Base-by-base conservation (phyloP, 2,113 vertebrate species). In the Cheirogaleus medius region DNA sequence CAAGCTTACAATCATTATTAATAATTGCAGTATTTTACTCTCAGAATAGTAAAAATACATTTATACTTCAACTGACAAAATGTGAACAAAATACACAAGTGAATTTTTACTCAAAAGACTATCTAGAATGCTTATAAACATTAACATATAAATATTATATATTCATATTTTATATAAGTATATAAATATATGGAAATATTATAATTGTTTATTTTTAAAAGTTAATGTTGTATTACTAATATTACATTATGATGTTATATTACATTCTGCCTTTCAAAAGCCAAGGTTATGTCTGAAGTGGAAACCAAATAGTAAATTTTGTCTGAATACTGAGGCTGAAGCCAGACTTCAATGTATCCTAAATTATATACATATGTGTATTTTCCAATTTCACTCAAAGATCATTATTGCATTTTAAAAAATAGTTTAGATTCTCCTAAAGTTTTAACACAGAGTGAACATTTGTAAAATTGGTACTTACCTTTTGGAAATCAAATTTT, bases 401-500 rank as follows among this genome's bases (percentile, higher is more conserved):
- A 73, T 10, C 8, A 29, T 68, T 63, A 54, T 37, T 47, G n/a
- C 2, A 20, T 58, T 80, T 71, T 80, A 1, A 44, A 37, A 60
- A 77, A 32, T 66, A 71, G 18, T 87, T 68, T 82, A 17, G 11
- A 88, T 15, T 69, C 37, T 69, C n/a, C 10, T 80, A 68, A 85
- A 85, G 76, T 56, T 89, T 58, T 81, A 92, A 92, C n/a, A 91
- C 34, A 66, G 39, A 87, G 29, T 63, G 11, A 49, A 27, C 44
- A 71, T 54, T 60, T 91, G 17, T 52, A 78, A 49, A 13, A 54
- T 34, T 54, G 34, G n/a, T 81, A 52, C 18, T 49, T 76, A 29
- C 8, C 49, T 87, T 93, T 69, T 25, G 74, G 64, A 68, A 94
- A 88, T 94, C n/a, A 92, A 85, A 81, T 92, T 54, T 76, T 54